Evolutionary conservation across 1,140 invertebrate species (phyloP).

Genomic region (Caenorhabditis tropicalis): DNA sequence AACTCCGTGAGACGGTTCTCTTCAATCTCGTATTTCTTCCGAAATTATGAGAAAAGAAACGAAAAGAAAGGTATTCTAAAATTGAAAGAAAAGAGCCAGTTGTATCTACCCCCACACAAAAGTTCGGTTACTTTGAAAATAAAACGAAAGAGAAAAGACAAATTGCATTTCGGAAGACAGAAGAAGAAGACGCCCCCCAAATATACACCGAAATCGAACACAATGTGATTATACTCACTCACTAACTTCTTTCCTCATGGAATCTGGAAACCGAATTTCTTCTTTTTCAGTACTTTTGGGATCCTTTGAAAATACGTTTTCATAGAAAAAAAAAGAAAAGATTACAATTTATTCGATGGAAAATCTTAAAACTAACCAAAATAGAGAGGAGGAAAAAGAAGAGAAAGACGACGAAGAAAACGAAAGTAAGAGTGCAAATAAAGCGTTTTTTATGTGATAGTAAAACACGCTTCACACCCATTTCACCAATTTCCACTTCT

Average conservation of each 20-base stretch:
- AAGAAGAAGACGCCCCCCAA: background rate
- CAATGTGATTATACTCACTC: constrained; percentile 25
- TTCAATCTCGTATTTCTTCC: background rate
- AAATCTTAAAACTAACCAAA: background rate
- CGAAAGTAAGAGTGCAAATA: constrained; percentile 42
- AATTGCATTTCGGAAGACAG: constrained; percentile 42
- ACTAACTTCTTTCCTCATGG: constrained; percentile 5
- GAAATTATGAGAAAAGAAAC: background rate
- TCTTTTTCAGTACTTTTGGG: too few species aligned
- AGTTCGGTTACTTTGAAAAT: constrained; percentile 31
- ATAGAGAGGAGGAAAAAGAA: background rate
- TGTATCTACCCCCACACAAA: background rate
- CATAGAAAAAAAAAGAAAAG: background rate
- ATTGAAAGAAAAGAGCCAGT: background rate
- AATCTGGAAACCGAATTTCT: too few species aligned
- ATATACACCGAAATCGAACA: constrained; percentile 10
- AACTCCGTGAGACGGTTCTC: background rate
- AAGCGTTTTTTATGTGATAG: constrained; percentile 41
- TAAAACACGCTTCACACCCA: constrained; percentile 40
- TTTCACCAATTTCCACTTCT: background rate
- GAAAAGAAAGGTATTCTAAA: background rate
- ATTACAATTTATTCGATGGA: background rate
- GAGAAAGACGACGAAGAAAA: background rate
- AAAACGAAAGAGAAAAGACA: constrained; percentile 14
- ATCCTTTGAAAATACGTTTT: too few species aligned